phyloP scores from a whole-genome alignment of 2,888 invertebrate species.

The Andrena trimmerana region DNA sequence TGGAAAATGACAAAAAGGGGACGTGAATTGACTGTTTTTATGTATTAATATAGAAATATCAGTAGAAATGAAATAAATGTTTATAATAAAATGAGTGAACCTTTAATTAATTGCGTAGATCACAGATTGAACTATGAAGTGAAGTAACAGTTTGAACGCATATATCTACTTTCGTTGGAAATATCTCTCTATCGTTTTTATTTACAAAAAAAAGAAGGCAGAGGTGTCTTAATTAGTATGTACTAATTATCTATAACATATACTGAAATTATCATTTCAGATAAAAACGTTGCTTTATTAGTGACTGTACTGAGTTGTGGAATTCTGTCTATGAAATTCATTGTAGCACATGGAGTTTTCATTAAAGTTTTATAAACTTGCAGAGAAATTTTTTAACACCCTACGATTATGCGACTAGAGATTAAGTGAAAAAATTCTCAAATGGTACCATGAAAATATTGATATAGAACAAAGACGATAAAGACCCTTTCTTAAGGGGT shows the following conservation, averaged over 20 bases:
- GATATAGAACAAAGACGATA: not conserved
- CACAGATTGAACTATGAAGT: too few species aligned
- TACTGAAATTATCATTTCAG: too few species aligned
- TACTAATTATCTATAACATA: too few species aligned
- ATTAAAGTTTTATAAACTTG: not conserved
- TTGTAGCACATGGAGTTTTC: not conserved
- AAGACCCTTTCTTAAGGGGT: conserved; percentile 16
- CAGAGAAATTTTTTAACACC: not conserved
- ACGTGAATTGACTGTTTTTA: not conserved
- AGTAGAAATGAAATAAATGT: too few species aligned
- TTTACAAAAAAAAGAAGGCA: too few species aligned
- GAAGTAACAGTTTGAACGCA: too few species aligned
- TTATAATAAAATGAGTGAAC: too few species aligned
- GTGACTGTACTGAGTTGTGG: not conserved
- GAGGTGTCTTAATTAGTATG: too few species aligned
- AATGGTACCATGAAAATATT: conserved; percentile 16
- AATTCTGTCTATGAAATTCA: not conserved
- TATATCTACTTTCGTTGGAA: too few species aligned
- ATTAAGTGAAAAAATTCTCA: not conserved
- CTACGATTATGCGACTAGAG: not conserved
- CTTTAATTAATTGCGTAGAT: not conserved
- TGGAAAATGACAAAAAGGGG: not conserved
- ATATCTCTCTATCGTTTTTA: too few species aligned
- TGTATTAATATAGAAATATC: not conserved
- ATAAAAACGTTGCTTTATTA: not conserved